Percentiles rank a stretch among this genome's conserved stretches.
Conservation (phyloP, 2,113 vertebrate species). For the Fulica atra region DNA sequence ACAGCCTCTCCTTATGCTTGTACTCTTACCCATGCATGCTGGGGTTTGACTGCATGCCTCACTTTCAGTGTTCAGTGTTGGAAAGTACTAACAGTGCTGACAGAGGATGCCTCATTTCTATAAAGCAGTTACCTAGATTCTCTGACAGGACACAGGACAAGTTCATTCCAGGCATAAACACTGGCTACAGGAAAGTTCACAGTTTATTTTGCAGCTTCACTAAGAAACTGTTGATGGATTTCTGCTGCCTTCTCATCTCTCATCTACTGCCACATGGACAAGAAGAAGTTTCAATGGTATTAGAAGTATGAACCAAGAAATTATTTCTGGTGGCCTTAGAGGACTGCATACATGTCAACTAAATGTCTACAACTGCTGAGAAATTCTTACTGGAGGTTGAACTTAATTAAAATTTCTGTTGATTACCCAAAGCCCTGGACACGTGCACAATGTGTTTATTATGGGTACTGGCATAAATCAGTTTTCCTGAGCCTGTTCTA, state of each 20-base stretch:
- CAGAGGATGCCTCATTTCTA: not conserved
- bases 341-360: not conserved
- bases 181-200: not conserved
- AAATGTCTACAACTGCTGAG: not conserved
- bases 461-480: not conserved
- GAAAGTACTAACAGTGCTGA: not conserved
- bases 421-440: conserved; percentile 16
- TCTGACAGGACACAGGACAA: not conserved
- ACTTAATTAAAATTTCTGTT: conserved; percentile 13
- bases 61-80: not conserved
- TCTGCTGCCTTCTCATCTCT: not conserved
- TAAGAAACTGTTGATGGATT: not conserved
- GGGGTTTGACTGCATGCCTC: not conserved
- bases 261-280: not conserved
- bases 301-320: not conserved
- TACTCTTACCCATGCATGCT: not conserved
- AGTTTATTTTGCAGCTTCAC: not conserved
- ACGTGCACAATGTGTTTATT: not conserved
- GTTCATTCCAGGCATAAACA: not conserved
- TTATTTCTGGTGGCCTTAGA: not conserved
- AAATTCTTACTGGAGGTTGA: not conserved
- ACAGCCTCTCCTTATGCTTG: not conserved
- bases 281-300: not conserved
- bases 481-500: not conserved
- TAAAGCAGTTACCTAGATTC: not conserved